Evolutionary conservation across 2,797 vertebrate genomes (phyloP).

Genomic region (Lutjanus argentimaculatus): DNA sequence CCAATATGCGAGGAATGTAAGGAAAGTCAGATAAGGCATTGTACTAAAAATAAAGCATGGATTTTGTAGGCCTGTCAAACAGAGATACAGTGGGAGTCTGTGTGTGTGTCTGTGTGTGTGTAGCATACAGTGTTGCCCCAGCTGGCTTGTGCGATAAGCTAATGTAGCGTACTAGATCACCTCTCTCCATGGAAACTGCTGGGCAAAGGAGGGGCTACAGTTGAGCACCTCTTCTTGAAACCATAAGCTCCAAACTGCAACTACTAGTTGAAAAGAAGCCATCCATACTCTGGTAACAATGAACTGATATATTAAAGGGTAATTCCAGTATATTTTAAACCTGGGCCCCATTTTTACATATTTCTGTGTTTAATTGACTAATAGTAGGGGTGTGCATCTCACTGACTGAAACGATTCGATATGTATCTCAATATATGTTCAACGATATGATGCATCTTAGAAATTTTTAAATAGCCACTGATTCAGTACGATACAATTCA

Average conservation of each 20-base stretch:
- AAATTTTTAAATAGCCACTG: too few species aligned
- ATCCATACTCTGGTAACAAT: not conserved
- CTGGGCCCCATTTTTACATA: too few species aligned
- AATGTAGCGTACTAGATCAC: constrained; percentile 68
- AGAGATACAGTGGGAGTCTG: constrained; percentile 38
- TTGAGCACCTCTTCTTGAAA: constrained; percentile 36
- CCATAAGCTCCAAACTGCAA: constrained; percentile 27
- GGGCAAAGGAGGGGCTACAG: constrained; percentile 34
- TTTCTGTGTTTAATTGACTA: too few species aligned
- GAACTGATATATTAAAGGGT: not conserved
- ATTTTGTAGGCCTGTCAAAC: constrained; percentile 54
- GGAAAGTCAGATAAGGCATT: constrained; percentile 48
- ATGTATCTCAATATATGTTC: too few species aligned
- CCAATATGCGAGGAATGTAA: constrained; percentile 17
- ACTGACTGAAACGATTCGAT: too few species aligned
- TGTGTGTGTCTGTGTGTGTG: constrained; percentile 43
- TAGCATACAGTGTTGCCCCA: constrained; percentile 46
- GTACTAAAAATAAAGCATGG: constrained; percentile 44
- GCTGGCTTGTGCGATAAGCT: constrained; percentile 75
- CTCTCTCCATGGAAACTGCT: constrained; percentile 72
- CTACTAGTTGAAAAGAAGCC: not conserved
- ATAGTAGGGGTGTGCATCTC: too few species aligned
- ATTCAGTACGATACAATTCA: too few species aligned
- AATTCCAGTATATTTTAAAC: too few species aligned
- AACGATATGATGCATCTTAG: too few species aligned